Evolutionary conservation across 2,113 vertebrate genomes (phyloP).

Genomic region (Platichthys stellatus): DNA sequence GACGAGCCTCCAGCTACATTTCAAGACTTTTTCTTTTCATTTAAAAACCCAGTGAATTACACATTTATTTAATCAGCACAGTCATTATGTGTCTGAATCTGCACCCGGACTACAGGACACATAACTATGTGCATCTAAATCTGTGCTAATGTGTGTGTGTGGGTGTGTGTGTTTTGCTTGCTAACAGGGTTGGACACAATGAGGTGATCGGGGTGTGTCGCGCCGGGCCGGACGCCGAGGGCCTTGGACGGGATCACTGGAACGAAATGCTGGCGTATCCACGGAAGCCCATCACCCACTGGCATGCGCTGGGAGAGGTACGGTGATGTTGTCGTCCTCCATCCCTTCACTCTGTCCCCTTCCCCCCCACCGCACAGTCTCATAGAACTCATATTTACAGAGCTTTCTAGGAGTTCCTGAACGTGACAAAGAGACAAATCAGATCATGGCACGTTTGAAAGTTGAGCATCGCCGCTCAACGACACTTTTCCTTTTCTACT

Average conservation of each 20-base stretch:
- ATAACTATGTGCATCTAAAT: background rate
- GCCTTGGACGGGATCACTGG: conserved; percentile 97
- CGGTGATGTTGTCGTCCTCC: background rate
- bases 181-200: conserved; percentile 94
- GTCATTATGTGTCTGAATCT: background rate
- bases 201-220: conserved; percentile 96
- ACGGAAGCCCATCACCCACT: conserved; percentile 97
- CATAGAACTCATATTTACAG: background rate
- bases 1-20: background rate
- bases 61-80: background rate
- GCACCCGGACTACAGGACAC: background rate
- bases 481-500: no score
- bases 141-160: conserved; percentile 14
- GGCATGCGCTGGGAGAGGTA: conserved; percentile 97
- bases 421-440: no score
- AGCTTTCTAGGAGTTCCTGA: background rate
- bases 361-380: background rate
- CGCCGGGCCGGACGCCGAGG: conserved; percentile 92
- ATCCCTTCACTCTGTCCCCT: background rate
- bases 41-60: background rate
- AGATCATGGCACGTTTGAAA: no score
- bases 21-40: background rate
- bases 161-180: conserved; percentile 11
- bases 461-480: no score
- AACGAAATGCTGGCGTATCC: conserved; percentile 99